phyloP scores from a whole-genome alignment of 2,888 invertebrate genomes.

The Parnassius glacialis region DNA sequence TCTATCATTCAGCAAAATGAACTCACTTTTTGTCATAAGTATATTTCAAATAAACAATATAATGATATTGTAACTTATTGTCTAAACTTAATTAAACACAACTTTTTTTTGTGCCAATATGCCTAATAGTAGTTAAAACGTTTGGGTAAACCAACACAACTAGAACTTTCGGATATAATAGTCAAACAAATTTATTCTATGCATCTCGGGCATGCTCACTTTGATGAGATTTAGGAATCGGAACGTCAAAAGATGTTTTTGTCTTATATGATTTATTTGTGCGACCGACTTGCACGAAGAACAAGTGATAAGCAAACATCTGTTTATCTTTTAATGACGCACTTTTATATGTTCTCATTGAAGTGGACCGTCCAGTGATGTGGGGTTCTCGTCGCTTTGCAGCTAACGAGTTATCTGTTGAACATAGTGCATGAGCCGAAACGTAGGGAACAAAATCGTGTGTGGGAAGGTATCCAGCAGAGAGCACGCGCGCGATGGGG shows the following conservation, averaged over 20 bases:
- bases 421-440: slow-evolving; percentile 18
- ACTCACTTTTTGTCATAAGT: slow-evolving; percentile 81
- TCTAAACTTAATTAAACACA: slow-evolving; percentile 82
- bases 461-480: slow-evolving; percentile 32
- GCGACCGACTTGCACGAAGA: slow-evolving; percentile 22
- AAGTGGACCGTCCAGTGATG: slow-evolving; percentile 32
- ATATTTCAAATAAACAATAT: slow-evolving; percentile 75
- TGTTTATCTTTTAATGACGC: slow-evolving; percentile 1
- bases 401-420: slow-evolving; percentile 28
- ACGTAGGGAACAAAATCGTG: neutral
- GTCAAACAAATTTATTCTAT: slow-evolving; percentile 32
- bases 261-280: slow-evolving; percentile 24
- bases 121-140: slow-evolving; percentile 76
- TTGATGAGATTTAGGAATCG: slow-evolving; percentile 2
- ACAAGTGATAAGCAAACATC: slow-evolving; percentile 11
- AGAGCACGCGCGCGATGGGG: slow-evolving; percentile 56
- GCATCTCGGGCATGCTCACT: slow-evolving; percentile 33
- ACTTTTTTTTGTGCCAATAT: slow-evolving; percentile 81
- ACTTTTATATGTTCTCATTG: neutral
- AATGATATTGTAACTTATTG: slow-evolving; percentile 80
- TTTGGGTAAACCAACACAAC: slow-evolving; percentile 74
- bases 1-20: slow-evolving; percentile 81
- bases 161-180: slow-evolving; percentile 35
- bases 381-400: slow-evolving; percentile 32
- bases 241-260: slow-evolving; percentile 12